These are phyloP conservation scores for Osmerus mordax DNA, from an alignment of 2,113 vertebrate species.

Conservation along the genomic window DNA sequence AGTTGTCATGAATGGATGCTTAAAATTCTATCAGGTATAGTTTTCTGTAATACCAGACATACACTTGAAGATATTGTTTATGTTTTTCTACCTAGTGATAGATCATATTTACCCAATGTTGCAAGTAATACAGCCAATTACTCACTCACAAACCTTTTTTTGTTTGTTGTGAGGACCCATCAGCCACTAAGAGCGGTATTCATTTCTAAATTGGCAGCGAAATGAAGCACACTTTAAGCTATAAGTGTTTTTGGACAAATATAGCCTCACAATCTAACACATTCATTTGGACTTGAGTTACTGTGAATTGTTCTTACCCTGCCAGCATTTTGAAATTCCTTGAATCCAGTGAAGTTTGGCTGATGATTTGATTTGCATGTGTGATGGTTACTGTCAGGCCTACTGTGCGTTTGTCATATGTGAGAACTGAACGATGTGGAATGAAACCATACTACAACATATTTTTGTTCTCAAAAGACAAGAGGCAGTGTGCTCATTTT, in stretches of 20 bases:
- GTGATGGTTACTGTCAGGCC: conserved; percentile 43
- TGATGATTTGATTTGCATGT: conserved; percentile 23
- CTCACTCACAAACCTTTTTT: conserved; percentile 12
- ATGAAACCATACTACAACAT: neutral
- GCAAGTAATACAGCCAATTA: conserved; percentile 50
- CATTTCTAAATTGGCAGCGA: conserved; percentile 63
- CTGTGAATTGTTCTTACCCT: conserved; percentile 43
- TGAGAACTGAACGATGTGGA: neutral
- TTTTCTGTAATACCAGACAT: neutral
- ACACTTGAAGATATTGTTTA: conserved; percentile 54
- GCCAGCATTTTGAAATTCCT: neutral
- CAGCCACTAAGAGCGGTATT: conserved; percentile 56
- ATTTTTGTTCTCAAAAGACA: neutral
- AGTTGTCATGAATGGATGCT: too few species aligned
- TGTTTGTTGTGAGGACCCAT: conserved; percentile 41
- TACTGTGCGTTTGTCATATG: conserved; percentile 27
- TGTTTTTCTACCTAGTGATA: conserved; percentile 52
- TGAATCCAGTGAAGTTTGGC: neutral
- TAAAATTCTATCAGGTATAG: neutral
- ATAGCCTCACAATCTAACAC: conserved; percentile 61
- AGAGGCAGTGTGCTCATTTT: conserved; percentile 1
- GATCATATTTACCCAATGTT: conserved; percentile 57
- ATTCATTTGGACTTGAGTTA: conserved; percentile 11
- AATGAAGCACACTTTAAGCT: conserved; percentile 57
- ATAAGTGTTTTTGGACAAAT: conserved; percentile 51